phyloP scores from a whole-genome alignment of 1,140 invertebrate genomes.

The Drosophila rhopaloa region DNA sequence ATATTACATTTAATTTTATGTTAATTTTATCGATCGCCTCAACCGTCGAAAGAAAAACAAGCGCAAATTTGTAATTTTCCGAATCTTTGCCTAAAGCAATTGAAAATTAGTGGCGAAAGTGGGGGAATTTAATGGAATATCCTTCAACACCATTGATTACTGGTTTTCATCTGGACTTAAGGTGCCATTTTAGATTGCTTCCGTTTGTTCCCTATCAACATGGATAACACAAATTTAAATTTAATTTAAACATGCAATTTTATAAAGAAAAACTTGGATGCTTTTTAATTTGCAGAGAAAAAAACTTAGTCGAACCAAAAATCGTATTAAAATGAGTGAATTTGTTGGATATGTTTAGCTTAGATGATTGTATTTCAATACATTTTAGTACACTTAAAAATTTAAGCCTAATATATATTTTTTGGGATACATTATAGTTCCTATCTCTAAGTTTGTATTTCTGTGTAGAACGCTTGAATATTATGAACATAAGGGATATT shows the following conservation, averaged over 20 bases:
- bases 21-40: slow-evolving; percentile 76
- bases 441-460: neutral
- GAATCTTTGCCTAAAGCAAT: slow-evolving; percentile 8
- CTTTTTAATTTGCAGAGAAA: too few species aligned
- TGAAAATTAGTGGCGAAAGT: slow-evolving; percentile 7
- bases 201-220: too few species aligned
- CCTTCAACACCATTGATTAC: neutral
- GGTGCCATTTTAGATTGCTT: too few species aligned
- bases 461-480: neutral
- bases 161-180: neutral
- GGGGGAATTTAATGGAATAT: neutral
- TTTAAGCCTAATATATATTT: too few species aligned
- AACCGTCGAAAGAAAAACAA: slow-evolving; percentile 35
- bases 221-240: too few species aligned
- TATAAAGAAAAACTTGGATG: too few species aligned
- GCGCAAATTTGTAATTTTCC: neutral
- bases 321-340: too few species aligned
- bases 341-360: too few species aligned
- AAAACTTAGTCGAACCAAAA: too few species aligned
- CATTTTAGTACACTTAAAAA: neutral
- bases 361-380: neutral
- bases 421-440: neutral
- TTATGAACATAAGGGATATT: neutral
- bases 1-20: slow-evolving; percentile 70
- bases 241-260: too few species aligned